These are phyloP conservation scores for Scaeva pyrastri DNA, from an alignment of 2,888 invertebrate species.

Conservation along the genomic window DNA sequence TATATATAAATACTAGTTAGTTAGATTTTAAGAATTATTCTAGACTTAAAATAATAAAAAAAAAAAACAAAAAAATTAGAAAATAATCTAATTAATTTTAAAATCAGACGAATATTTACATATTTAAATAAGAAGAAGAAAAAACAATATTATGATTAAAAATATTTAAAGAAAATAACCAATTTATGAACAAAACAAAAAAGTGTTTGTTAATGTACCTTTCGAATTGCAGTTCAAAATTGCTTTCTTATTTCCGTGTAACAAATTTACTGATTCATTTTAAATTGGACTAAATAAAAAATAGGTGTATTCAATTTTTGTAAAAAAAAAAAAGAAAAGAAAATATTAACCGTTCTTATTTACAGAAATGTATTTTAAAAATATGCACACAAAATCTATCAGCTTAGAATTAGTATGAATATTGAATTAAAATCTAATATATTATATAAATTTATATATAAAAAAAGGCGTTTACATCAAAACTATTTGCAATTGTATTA, in stretches of 20 bases:
- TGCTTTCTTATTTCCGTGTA: slow-evolving; percentile 77
- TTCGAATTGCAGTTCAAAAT: slow-evolving; percentile 84
- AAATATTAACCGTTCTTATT: slow-evolving; percentile 44
- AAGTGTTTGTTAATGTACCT: slow-evolving; percentile 81
- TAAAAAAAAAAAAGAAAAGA: slow-evolving; percentile 50
- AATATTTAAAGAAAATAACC: slow-evolving; percentile 67
- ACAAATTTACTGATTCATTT: slow-evolving; percentile 60
- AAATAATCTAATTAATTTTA: slow-evolving; percentile 62
- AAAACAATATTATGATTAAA: slow-evolving; percentile 53
- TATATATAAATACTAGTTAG: slow-evolving; percentile 52
- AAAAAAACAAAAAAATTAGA: slow-evolving; percentile 32
- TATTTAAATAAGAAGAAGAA: slow-evolving; percentile 39
- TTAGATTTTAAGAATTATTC: slow-evolving; percentile 67
- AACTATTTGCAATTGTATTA: slow-evolving; percentile 73
- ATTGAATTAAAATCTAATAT: slow-evolving; percentile 67
- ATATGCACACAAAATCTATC: slow-evolving; percentile 59
- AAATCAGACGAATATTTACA: slow-evolving; percentile 72
- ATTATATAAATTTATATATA: slow-evolving; percentile 59
- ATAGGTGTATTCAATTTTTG: slow-evolving; percentile 61
- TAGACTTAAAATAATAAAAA: slow-evolving; percentile 48
- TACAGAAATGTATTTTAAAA: slow-evolving; percentile 58
- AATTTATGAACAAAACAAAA: slow-evolving; percentile 54
- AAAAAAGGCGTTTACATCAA: slow-evolving; percentile 67
- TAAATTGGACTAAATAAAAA: slow-evolving; percentile 60
- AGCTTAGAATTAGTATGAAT: slow-evolving; percentile 61